Evolutionary conservation across 1,140 invertebrate genomes (phyloP), one percentile per base, ranked within the genome.

Genomic region (Drosophila erecta): DNA sequence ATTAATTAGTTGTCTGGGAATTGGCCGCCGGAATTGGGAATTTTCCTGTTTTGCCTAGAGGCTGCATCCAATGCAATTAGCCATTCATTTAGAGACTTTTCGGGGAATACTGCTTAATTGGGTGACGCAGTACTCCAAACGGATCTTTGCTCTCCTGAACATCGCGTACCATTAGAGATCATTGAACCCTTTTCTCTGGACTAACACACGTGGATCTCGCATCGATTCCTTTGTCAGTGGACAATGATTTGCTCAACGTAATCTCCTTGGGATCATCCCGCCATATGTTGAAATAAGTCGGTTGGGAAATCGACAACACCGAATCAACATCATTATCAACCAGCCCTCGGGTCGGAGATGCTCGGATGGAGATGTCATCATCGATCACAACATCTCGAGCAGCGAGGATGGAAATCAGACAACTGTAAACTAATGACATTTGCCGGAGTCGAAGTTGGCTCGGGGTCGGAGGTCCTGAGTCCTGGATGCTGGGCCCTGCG

Each of bases 391-490:
- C 65, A 71, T 40, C 67, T 5, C 35, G 12, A 35, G 50, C 17
- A 20, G 14, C 43, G 24, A 37, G 71, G 35, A 76, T 76, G 79
- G 85, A 64, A 90, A 90, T 90, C 84, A 89, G 84, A 89, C 84
- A 89, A 89, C 84, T 89, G 84, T 89, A 89, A 79, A 79, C 75
- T 79, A 79, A 79, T 79, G 76, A 79, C 76, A 79, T 79, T 79
- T 66, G 64, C 30, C 27, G 41, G 15, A 38, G 27, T 49, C 30
- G 41, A 2, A 8, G 5, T 3, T 3, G 41, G 20, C 20, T 49
- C 47, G 24, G 24, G 27, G 54, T 27, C 46, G 35, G 14, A 27
- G 17, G 33, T 35, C 12, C 50, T 24, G 3, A 11, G 24, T 51
- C 24, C 27, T 56, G 27, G 27, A 30, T 30, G 30, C 30, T 30